Conservation (phyloP, 2,888 invertebrate genomes). For the Calameuta idolon region DNA sequence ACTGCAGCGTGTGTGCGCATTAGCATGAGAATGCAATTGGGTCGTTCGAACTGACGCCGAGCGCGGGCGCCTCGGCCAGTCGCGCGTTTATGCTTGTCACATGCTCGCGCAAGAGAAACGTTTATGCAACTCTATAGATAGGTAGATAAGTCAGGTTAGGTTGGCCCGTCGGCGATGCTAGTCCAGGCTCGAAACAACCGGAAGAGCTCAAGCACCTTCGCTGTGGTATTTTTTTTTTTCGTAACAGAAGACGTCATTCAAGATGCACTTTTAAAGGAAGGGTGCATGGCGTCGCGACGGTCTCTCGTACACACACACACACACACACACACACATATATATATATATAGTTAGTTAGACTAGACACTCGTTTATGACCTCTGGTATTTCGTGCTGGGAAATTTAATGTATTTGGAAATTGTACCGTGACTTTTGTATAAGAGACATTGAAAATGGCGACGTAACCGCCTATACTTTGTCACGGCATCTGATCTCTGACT, state of each 20-base stretch:
- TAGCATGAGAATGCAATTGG: constrained; percentile 45
- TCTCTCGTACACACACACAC: too few relatives aligned
- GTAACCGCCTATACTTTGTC: too few relatives aligned
- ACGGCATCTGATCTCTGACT: background rate
- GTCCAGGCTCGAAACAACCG: background rate
- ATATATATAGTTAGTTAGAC: background rate
- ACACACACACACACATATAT: background rate
- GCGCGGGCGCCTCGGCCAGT: constrained; percentile 21
- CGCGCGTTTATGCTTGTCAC: constrained; percentile 22
- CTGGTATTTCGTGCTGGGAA: background rate
- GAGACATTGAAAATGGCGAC: background rate
- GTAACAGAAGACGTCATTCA: background rate
- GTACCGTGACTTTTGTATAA: background rate
- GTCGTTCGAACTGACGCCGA: constrained; percentile 36
- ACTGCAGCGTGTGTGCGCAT: constrained; percentile 14
- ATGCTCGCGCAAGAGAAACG: background rate
- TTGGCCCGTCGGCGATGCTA: background rate
- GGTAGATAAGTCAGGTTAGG: background rate
- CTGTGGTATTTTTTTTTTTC: background rate
- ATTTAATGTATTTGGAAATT: background rate
- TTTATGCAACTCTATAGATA: background rate
- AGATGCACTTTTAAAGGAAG: background rate
- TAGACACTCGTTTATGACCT: background rate
- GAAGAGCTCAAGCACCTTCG: background rate
- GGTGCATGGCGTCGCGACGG: background rate